Evolutionary conservation across 1,140 invertebrate genomes (phyloP), one percentile per base, ranked within the genome.

Genomic region (Spodoptera frugiperda): DNA sequence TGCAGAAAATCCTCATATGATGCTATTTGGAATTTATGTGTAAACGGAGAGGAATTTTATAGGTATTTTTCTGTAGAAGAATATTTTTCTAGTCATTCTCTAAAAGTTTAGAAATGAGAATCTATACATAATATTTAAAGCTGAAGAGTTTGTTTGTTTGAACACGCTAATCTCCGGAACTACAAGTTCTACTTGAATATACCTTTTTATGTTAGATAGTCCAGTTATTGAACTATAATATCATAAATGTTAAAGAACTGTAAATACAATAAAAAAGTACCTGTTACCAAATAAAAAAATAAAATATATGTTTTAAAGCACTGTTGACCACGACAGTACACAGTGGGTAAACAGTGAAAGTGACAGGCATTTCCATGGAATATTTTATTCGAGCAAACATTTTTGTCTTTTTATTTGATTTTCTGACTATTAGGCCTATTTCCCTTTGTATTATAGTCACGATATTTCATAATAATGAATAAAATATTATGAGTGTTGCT

Each of bases 291-390:
- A n/a, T n/a, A n/a, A n/a, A n/a, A n/a, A n/a, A n/a, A n/a, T n/a
- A n/a, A n/a, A n/a, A n/a, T n/a, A n/a, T n/a, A n/a, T n/a, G n/a
- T n/a, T n/a, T 5, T 6, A 2, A 57, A 59, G 14, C 76, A 39
- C n/a, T 71, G 71, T 65, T 65, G 9, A 11, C 14, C 33, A 10
- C 48, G 57, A 72, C 6, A 72, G 68, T 78, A 54, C 68, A 33
- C 17, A 12, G 59, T 61, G 57, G 57, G 61, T 72, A 49, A 78
- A 61, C 51, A 70, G 68, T 53, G 68, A 78, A 78, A 78, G 76
- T 51, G 76, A 78, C 39, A 21, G 49, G 30, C 44, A 44, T 72
- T 77, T 72, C 72, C 65, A 30, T 72, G 21, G 8, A 72, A 12
- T 54, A 15, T 57, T 72, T 57, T 53, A 33, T n/a, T 33, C 9